Base-by-base conservation (phyloP, 2,113 vertebrate genomes). In the Urocitellus parryii region DNA sequence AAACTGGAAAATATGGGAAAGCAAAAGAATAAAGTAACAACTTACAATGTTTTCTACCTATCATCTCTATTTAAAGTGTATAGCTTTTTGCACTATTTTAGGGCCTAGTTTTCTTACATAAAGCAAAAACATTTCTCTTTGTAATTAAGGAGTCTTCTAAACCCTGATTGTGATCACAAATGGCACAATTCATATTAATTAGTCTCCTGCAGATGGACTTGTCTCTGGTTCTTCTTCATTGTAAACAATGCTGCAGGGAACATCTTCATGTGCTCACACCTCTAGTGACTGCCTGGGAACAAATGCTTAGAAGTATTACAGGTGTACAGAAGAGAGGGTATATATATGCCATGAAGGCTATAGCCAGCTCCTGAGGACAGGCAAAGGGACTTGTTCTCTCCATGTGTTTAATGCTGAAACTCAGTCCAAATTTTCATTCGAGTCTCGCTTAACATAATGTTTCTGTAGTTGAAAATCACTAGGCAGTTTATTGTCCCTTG, bases 221-320 rank as follows among this genome's bases (percentile, higher is more conserved):
- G 25, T 94, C 56, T 88, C 25, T 8, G 29, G 0, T 32, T 91
- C 76, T 80, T 89, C 39, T 78, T 2, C 88, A 8, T 85, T 82
- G 27, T 95, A 85, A 85, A 37, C 34, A 92, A 58, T 34, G 45
- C 68, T 58, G 11, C 17, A 17, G 67, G 63, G 78, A 76, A 88
- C 83, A 82, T 85, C 90, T 86, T 79, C 53, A 8, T 56, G 20
- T 58, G 14, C n/a, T 96, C 63, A 53, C 5, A 39, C 42, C 61
- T 88, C 72, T 88, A 39, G n/a, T 90, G n/a, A 81, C 83, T 77
- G 45, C 48, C 25, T 90, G 72, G 22, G 58, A 95, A 74, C 56
- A 53, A 56, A 76, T 29, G 24, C 11, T 34, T 56, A 39, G 45
- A 18, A n/a, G 13, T 56, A 22, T 95, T 42, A 68, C n/a, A 51